phyloP scores from a whole-genome alignment of 2,888 invertebrate genomes.

The Argyresthia goedartella region DNA sequence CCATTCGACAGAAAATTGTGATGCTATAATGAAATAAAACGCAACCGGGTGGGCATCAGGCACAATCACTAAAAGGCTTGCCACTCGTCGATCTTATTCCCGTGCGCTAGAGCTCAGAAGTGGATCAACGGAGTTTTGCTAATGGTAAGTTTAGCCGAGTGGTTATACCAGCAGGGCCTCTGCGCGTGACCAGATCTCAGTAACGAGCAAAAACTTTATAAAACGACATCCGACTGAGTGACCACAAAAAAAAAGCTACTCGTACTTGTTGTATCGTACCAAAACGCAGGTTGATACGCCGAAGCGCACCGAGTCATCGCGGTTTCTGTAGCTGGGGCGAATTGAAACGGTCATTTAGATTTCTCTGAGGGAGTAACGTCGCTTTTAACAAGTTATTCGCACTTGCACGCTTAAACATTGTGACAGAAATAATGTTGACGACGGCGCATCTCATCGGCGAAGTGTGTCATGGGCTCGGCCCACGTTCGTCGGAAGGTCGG shows the following conservation, averaged over 20 bases:
- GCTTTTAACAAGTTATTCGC: background rate
- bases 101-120: too few species aligned
- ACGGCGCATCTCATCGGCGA: constrained; percentile 40
- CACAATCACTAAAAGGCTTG: too few species aligned
- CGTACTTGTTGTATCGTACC: constrained; percentile 7
- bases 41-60: too few species aligned
- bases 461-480: constrained; percentile 67
- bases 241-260: constrained; percentile 28
- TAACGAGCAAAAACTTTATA: constrained; percentile 62
- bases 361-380: too few species aligned
- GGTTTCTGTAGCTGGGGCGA: too few species aligned
- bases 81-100: too few species aligned
- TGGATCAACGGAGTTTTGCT: too few species aligned
- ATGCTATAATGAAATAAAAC: too few species aligned
- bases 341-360: too few species aligned
- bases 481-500: constrained; percentile 57
- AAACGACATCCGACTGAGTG: constrained; percentile 37
- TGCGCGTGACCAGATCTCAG: constrained; percentile 47
- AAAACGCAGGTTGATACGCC: background rate
- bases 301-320: background rate
- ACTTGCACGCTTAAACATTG: constrained; percentile 32
- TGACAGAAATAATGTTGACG: constrained; percentile 50
- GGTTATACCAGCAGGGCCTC: constrained; percentile 29
- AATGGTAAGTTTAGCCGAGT: too few species aligned
- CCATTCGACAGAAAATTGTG: too few species aligned